Evolutionary conservation across 2,888 invertebrate species (phyloP).

Genomic region (Nasonia oneida): DNA sequence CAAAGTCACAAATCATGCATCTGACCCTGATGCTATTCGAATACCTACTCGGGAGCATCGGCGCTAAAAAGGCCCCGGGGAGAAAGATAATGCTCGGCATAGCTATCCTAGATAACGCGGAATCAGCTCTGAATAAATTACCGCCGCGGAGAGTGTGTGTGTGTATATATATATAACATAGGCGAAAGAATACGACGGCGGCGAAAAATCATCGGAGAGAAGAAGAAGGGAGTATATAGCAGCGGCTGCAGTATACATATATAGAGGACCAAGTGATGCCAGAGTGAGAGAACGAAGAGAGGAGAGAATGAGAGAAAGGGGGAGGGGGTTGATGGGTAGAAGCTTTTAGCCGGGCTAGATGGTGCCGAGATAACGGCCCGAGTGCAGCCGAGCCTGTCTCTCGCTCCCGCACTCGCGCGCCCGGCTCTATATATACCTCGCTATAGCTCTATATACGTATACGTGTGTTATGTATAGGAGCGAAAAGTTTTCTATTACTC

Average conservation of each 20-base stretch:
- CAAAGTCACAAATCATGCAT: neutral
- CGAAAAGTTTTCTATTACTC: conserved; percentile 1
- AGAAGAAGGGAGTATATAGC: neutral
- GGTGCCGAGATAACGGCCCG: conserved; percentile 79
- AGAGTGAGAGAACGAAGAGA: neutral
- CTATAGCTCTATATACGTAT: neutral
- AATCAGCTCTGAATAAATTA: conserved; percentile 26
- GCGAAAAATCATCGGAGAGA: conserved; percentile 5
- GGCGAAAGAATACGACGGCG: conserved; percentile 14
- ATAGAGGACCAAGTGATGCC: conserved; percentile 1
- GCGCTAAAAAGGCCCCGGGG: neutral
- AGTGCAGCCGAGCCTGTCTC: conserved; percentile 68
- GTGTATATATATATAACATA: neutral
- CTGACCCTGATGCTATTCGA: neutral
- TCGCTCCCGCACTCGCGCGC: conserved; percentile 48
- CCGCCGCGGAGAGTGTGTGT: neutral
- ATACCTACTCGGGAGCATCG: neutral
- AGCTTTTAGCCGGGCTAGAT: conserved; percentile 79
- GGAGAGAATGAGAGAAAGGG: conserved; percentile 31
- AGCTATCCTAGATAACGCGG: conserved; percentile 11
- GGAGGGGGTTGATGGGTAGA: conserved; percentile 76
- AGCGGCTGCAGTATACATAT: no score
- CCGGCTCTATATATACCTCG: neutral
- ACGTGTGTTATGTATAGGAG: neutral
- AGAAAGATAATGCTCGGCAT: neutral